Conservation (phyloP, 2,113 vertebrate species). For the Prunella himalayana region DNA sequence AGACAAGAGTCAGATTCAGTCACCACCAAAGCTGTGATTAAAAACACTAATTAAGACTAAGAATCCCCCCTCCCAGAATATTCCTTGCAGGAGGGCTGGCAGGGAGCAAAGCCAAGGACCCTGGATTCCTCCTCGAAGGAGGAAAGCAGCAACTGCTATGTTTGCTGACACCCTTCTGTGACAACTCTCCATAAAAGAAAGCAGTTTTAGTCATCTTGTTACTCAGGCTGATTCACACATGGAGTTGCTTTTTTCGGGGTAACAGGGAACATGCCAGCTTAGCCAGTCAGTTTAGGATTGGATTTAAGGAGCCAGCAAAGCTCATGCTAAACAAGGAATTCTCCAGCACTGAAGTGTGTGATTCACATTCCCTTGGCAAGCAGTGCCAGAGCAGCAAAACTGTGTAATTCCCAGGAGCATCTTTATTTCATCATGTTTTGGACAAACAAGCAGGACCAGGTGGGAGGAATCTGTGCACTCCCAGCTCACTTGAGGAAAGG, state of each 20-base stretch:
- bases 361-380: constrained; percentile 51
- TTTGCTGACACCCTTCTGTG: constrained; percentile 52
- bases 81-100: background rate
- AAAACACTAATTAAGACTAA: background rate
- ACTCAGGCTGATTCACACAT: constrained; percentile 54
- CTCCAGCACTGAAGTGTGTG: background rate
- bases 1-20: background rate
- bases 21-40: background rate
- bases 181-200: constrained; percentile 23
- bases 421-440: background rate
- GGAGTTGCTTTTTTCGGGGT: constrained; percentile 37
- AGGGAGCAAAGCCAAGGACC: background rate
- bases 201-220: constrained; percentile 57
- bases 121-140: background rate
- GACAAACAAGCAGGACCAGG: background rate
- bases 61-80: background rate
- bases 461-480: background rate
- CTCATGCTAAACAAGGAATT: background rate
- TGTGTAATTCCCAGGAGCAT: background rate
- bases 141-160: constrained; percentile 34
- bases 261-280: background rate
- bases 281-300: background rate
- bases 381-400: background rate
- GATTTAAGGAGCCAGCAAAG: background rate
- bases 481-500: background rate